A percentile compares a stretch with the other conserved stretches of the same genome.
phyloP scores from a whole-genome alignment of 2,797 vertebrate genomes.

The Xiphorhynchus erythropygius region DNA sequence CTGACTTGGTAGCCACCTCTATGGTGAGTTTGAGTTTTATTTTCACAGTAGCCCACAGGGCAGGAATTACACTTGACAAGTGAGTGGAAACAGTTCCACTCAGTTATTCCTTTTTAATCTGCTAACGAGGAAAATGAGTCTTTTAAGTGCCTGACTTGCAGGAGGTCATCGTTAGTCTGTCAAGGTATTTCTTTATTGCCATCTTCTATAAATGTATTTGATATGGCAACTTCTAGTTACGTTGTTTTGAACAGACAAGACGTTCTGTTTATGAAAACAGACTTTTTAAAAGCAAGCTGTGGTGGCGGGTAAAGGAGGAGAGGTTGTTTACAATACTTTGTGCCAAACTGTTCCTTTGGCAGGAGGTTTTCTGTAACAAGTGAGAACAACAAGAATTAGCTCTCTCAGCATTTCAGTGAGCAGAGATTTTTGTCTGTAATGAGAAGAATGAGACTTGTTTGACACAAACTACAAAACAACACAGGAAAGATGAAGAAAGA shows the following conservation, averaged over 20 bases:
- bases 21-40: neutral
- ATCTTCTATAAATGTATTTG: neutral
- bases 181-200: conserved; percentile 22
- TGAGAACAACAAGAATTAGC: conserved; percentile 39
- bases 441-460: conserved; percentile 53
- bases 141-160: neutral
- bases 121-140: neutral
- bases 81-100: neutral
- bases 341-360: conserved; percentile 38
- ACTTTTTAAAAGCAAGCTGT: conserved; percentile 28
- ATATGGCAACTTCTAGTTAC: conserved; percentile 4
- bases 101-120: conserved; percentile 12
- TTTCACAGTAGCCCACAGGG: neutral
- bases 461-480: conserved; percentile 41
- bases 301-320: neutral
- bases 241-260: conserved; percentile 25
- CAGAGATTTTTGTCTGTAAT: conserved; percentile 49
- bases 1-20: neutral
- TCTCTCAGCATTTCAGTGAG: conserved; percentile 16
- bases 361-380: conserved; percentile 48
- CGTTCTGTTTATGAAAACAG: conserved; percentile 10
- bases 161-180: conserved; percentile 56
- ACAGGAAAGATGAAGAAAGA: conserved; percentile 1
- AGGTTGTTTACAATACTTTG: conserved; percentile 45
- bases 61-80: neutral